Base-by-base conservation (phyloP, 37 sponge, comb jelly and placozoan species). In the Haliclona indistincta region DNA sequence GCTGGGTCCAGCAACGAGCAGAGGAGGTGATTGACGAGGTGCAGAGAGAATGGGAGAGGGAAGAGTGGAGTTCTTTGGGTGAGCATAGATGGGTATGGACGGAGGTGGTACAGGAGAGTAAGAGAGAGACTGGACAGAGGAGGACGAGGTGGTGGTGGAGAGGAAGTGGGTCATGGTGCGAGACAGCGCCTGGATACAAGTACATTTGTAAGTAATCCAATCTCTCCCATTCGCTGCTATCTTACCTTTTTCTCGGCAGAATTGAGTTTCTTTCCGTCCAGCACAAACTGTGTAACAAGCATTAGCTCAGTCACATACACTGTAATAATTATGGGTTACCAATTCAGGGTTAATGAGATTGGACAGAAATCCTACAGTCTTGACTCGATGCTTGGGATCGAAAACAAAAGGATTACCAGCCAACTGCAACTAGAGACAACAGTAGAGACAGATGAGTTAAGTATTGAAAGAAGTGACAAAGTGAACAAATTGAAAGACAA, bases 251-350 rank as follows among this genome's bases (percentile, higher is more conserved):
- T 74, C 43, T 87, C 87, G 1, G 56, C 25, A 29, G 75, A 23
- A 25, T 64, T 43, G 22, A 87, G 65, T 29, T 75, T 80, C 81
- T 81, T 80, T 10, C 87, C 82, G 53, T 87, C 81, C 15, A 87
- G 65, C 23, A 39, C 51, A 67, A 87, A 87, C 86, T 85, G 54
- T 20, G 45, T 7, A 45, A 2, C 6, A 33, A 45, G 28, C 19
- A 54, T 22, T 47, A 5, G 40, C 43, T 17, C 38, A 8, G 11
- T 6, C 6, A 23, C 23, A 6, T 26, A 8, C 52, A 54, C 58
- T 55, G 39, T 72, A n/a, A 61, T 61, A 61, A 11, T 26, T n/a
- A 47, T 47, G 51, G 15, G 51, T 63, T 55, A 87, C 82, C 1
- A 38, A 43, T 29, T 47, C 66, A 23, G 42, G 76, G 17, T 76